These are phyloP conservation scores for Gymnocheta viridis DNA, from an alignment of 2,888 invertebrate species.

Conservation along the genomic window DNA sequence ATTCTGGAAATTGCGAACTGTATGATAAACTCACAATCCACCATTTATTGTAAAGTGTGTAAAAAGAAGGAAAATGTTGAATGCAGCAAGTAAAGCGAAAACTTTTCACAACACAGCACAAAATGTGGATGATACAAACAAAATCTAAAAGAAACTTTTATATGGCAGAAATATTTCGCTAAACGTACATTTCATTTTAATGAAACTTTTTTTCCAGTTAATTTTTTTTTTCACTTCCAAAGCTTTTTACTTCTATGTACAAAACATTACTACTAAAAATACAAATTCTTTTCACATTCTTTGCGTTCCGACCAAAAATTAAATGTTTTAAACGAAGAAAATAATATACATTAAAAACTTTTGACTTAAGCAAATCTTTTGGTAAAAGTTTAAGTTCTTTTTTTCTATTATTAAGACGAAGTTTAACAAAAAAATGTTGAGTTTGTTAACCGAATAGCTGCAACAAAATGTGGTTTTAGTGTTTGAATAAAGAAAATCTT, in stretches of 20 bases:
- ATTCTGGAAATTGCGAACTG: background rate
- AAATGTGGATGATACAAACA: background rate
- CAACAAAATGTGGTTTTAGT: background rate
- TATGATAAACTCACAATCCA: background rate
- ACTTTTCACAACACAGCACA: background rate
- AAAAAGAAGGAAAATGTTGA: background rate
- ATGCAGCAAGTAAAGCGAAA: background rate
- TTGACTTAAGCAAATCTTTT: conserved; percentile 66
- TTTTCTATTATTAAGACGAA: background rate
- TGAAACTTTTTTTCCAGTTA: conserved; percentile 5
- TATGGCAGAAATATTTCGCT: conserved; percentile 26
- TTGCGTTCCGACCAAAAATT: background rate
- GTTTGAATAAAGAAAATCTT: conserved; percentile 1
- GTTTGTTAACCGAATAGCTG: conserved; percentile 7
- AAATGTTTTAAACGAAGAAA: conserved; percentile 16
- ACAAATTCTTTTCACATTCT: conserved; percentile 15
- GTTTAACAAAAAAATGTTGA: conserved; percentile 32
- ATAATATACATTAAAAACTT: conserved; percentile 52
- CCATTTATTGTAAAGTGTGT: background rate
- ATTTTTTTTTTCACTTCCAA: background rate
- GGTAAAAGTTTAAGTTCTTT: conserved; percentile 49
- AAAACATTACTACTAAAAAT: conserved; percentile 43
- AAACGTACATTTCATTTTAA: conserved; percentile 54
- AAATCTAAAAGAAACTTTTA: background rate
- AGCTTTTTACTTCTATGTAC: too few relatives aligned